These are phyloP conservation scores for Stenchaetothrips biformis DNA, from an alignment of 2,888 invertebrate species.

Conservation along the genomic window DNA sequence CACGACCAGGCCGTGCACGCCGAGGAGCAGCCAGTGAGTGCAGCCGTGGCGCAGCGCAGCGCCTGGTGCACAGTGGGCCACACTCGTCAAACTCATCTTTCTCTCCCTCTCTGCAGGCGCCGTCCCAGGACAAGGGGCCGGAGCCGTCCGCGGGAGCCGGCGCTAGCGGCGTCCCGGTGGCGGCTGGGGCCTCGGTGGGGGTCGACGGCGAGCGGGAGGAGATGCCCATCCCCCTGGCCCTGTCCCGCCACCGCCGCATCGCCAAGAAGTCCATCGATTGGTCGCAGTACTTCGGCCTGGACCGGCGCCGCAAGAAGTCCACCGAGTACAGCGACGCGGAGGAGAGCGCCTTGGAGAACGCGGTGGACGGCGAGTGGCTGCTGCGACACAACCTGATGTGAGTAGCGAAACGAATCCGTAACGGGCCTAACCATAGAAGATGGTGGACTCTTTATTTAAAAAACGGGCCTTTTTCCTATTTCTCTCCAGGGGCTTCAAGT, in stretches of 20 bases:
- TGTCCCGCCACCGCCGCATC: background rate
- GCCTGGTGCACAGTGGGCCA: background rate
- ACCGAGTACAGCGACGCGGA: conserved; percentile 51
- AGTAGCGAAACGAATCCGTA: background rate
- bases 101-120: background rate
- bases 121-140: background rate
- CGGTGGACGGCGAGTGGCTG: conserved; percentile 54
- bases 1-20: conserved; percentile 5
- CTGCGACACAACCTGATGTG: conserved; percentile 52
- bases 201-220: background rate
- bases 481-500: background rate
- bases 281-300: conserved; percentile 82
- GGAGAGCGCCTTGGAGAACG: conserved; percentile 53
- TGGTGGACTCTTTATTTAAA: too few relatives aligned
- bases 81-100: background rate
- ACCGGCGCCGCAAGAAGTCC: conserved; percentile 67
- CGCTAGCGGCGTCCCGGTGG: background rate
- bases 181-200: background rate
- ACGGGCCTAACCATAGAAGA: too few relatives aligned
- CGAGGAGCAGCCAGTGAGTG: background rate
- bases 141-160: background rate
- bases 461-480: too few relatives aligned
- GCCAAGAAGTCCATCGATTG: conserved; percentile 76
- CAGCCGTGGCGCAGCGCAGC: background rate
- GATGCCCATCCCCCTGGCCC: background rate